Percentiles rank a stretch among this genome's conserved stretches.
Evolutionary conservation across 2,888 invertebrate genomes (phyloP).

Genomic region (Synanthedon myopaeformis): DNA sequence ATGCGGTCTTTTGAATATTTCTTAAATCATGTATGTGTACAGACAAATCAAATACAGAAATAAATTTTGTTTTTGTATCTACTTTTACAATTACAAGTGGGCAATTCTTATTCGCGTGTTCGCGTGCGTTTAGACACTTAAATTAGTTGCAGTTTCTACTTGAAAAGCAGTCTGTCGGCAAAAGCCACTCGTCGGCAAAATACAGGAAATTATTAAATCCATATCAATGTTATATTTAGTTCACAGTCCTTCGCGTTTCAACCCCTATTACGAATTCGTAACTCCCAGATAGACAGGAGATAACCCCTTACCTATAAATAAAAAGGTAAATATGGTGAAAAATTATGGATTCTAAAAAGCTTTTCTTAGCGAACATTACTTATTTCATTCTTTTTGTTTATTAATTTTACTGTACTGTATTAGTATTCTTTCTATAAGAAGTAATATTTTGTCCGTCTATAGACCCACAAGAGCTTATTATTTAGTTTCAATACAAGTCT

Average conservation of each 20-base stretch:
- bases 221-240: slow-evolving; percentile 12
- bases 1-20: not conserved
- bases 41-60: not conserved
- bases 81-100: not conserved
- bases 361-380: no score
- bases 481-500: no score
- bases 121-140: slow-evolving; percentile 62
- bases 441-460: no score
- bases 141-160: slow-evolving; percentile 67
- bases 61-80: not conserved
- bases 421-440: no score
- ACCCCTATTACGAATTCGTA: not conserved
- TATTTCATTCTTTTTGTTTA: no score
- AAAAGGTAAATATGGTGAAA: no score
- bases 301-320: no score
- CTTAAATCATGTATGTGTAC: not conserved
- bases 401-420: no score
- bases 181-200: slow-evolving; percentile 47
- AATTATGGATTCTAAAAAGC: no score
- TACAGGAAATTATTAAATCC: slow-evolving; percentile 50
- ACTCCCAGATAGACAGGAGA: not conserved
- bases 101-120: slow-evolving; percentile 41
- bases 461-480: no score
- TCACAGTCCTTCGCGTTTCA: not conserved
- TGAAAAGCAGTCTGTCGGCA: slow-evolving; percentile 42